phyloP scores from a whole-genome alignment of 2,888 invertebrate genomes.

The Odontothrips loti region DNA sequence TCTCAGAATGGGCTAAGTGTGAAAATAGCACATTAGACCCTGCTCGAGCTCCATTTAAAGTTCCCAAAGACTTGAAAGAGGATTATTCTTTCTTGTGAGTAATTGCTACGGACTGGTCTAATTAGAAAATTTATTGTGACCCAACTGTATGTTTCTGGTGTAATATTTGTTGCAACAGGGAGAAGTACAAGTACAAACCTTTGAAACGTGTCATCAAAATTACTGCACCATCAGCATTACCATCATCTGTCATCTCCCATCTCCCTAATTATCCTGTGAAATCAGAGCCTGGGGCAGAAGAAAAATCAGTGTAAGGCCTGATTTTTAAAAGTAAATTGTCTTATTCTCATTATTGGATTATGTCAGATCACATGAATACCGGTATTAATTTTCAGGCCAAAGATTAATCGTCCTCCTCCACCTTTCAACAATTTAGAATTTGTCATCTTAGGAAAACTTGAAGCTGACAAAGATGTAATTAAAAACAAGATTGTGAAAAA shows the following conservation, averaged over 20 bases:
- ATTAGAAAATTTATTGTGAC: constrained; percentile 17
- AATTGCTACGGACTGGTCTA: constrained; percentile 30
- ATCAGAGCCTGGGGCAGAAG: constrained; percentile 33
- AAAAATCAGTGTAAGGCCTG: constrained; percentile 41
- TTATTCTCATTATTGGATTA: constrained; percentile 28
- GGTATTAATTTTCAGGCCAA: constrained; percentile 53
- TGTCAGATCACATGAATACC: constrained; percentile 29
- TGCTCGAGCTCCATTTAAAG: constrained; percentile 60
- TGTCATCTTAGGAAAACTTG: constrained; percentile 58
- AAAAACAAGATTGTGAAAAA: constrained; percentile 65
- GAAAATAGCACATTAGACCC: constrained; percentile 67
- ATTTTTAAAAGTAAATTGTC: constrained; percentile 9
- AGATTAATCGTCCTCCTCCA: constrained; percentile 60
- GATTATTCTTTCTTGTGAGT: constrained; percentile 54
- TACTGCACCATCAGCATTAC: constrained; percentile 49
- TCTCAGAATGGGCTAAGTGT: constrained; percentile 90
- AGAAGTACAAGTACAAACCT: constrained; percentile 57
- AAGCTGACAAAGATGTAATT: constrained; percentile 56
- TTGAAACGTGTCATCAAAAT: constrained; percentile 56
- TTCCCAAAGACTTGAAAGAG: constrained; percentile 61
- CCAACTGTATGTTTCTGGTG: constrained; percentile 27
- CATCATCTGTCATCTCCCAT: constrained; percentile 34
- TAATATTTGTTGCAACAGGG: constrained; percentile 42
- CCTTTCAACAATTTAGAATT: constrained; percentile 76
- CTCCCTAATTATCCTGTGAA: constrained; percentile 25